A percentile compares a stretch with the other conserved stretches of the same genome.
Evolutionary conservation across 2,888 invertebrate species (phyloP).

Genomic region (Rhagium mordax): DNA sequence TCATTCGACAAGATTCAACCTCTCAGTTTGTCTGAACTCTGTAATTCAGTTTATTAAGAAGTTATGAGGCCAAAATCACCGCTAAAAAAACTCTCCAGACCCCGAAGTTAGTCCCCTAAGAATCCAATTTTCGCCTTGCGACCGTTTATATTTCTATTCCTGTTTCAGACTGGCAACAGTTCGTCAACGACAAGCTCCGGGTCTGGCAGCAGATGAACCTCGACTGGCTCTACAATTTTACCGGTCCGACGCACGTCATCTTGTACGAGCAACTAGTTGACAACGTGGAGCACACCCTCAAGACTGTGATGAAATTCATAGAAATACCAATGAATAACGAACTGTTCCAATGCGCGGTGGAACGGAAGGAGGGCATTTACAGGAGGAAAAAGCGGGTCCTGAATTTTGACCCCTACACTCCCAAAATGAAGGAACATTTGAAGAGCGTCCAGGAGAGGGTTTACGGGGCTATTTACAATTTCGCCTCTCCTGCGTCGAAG

Average conservation of each 20-base stretch:
- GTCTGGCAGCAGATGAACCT: conserved; percentile 81
- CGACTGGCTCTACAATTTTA: conserved; percentile 80
- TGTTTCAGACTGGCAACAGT: conserved; percentile 79
- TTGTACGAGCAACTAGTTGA: conserved; percentile 80
- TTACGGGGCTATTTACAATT: conserved; percentile 70
- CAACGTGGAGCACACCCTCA: conserved; percentile 75
- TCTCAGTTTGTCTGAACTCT: too few species aligned
- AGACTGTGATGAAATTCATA: conserved; percentile 75
- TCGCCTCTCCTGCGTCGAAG: conserved; percentile 60
- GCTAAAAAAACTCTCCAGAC: too few species aligned
- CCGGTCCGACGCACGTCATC: conserved; percentile 79
- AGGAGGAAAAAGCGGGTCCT: conserved; percentile 77
- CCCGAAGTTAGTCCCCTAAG: too few species aligned
- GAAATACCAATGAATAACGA: conserved; percentile 63
- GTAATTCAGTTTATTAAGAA: too few species aligned
- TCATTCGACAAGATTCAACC: too few species aligned
- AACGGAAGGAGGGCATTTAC: conserved; percentile 77
- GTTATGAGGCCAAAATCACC: too few species aligned
- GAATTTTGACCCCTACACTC: conserved; percentile 81
- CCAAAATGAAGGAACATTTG: conserved; percentile 75
- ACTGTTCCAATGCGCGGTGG: conserved; percentile 65
- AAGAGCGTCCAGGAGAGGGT: conserved; percentile 71
- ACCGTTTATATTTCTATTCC: neutral
- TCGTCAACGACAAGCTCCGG: conserved; percentile 77
- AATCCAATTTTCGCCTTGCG: too few species aligned